phyloP scores from a whole-genome alignment of 2,888 invertebrate species.

The Tethea ocularis region DNA sequence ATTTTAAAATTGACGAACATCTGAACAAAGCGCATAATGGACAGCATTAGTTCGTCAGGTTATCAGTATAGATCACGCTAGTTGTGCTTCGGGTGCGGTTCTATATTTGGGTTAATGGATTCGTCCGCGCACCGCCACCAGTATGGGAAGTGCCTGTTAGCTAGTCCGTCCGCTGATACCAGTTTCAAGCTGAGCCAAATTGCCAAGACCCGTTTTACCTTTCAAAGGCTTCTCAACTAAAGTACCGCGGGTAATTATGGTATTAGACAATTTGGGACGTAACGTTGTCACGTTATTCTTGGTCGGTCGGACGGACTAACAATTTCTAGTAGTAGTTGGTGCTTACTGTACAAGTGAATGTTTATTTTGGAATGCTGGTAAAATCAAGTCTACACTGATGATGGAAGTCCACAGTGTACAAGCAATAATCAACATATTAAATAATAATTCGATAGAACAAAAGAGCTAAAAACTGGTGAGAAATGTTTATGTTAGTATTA shows the following conservation, averaged over 20 bases:
- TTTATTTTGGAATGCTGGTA: background rate
- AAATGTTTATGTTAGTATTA: constrained; percentile 11
- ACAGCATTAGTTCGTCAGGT: constrained; percentile 18
- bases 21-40: constrained; percentile 4
- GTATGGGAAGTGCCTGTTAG: constrained; percentile 81
- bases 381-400: background rate
- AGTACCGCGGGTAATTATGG: background rate
- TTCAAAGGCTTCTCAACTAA: background rate
- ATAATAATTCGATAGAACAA: background rate
- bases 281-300: too few relatives aligned
- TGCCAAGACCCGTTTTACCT: constrained; percentile 20
- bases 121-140: constrained; percentile 75
- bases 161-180: constrained; percentile 57
- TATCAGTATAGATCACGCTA: constrained; percentile 55
- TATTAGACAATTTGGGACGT: background rate
- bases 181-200: constrained; percentile 41
- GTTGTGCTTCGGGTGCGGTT: constrained; percentile 69
- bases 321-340: background rate
- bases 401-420: background rate
- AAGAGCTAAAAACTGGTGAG: background rate
- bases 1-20: constrained; percentile 8
- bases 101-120: constrained; percentile 84
- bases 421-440: background rate
- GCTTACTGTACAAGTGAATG: background rate
- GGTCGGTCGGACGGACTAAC: too few relatives aligned